Evolutionary conservation across 2,113 vertebrate genomes (phyloP).

Genomic region (Azemiops feae): DNA sequence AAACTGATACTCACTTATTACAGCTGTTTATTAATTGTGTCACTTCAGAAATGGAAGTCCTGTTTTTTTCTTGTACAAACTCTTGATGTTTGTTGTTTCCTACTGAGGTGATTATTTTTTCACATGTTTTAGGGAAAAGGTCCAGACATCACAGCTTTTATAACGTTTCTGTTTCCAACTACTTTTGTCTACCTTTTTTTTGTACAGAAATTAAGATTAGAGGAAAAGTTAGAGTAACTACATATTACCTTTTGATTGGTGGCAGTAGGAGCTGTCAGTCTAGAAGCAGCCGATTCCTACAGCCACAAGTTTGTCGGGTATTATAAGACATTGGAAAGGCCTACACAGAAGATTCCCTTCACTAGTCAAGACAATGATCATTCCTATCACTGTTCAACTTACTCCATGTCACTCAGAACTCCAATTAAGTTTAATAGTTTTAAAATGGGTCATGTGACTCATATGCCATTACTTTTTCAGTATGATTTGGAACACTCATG

Average conservation of each 20-base stretch:
- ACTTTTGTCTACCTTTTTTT: not conserved
- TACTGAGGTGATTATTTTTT: not conserved
- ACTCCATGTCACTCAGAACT: not conserved
- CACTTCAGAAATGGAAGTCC: not conserved
- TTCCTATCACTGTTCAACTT: not conserved
- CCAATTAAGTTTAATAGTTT: not conserved
- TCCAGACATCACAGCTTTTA: not conserved
- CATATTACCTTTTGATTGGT: not conserved
- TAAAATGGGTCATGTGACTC: not conserved
- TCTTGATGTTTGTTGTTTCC: not conserved
- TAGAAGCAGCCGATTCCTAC: not conserved
- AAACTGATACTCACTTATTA: not conserved
- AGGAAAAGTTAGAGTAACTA: not conserved
- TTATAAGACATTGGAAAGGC: not conserved
- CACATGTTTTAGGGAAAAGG: not conserved
- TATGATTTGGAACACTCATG: too few species aligned
- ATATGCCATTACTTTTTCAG: not conserved
- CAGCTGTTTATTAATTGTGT: constrained; percentile 12
- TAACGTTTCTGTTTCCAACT: not conserved
- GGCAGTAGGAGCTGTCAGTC: not conserved
- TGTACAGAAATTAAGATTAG: not conserved
- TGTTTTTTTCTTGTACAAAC: not conserved
- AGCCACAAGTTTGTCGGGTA: not conserved
- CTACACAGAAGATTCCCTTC: not conserved
- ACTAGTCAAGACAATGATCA: not conserved